Conservation (phyloP, 1,140 invertebrate species). For the Drosophila sulfurigaster region DNA sequence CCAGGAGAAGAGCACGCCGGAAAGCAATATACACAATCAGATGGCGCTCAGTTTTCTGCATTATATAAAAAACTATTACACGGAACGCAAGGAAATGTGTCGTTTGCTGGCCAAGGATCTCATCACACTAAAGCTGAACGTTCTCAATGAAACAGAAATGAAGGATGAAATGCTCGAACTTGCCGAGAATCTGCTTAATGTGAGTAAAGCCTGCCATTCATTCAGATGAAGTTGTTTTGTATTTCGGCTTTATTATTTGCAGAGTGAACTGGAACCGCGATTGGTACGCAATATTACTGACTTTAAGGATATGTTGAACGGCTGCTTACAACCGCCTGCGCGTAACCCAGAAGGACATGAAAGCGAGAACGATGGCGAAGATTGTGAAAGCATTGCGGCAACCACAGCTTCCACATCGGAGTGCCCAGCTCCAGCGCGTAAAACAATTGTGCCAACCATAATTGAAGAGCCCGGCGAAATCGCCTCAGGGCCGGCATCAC, state of each 20-base stretch:
- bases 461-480: neutral
- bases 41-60: slow-evolving; percentile 73
- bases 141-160: slow-evolving; percentile 42
- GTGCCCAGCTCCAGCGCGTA: neutral
- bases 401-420: slow-evolving; percentile 27
- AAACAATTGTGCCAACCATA: neutral
- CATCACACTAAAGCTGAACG: slow-evolving; percentile 59
- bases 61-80: slow-evolving; percentile 74
- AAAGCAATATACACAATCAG: slow-evolving; percentile 78
- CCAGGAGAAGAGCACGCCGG: slow-evolving; percentile 81
- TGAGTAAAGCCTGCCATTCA: slow-evolving; percentile 34
- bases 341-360: slow-evolving; percentile 29
- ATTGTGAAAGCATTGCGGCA: slow-evolving; percentile 54
- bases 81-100: slow-evolving; percentile 80
- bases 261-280: slow-evolving; percentile 75
- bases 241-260: neutral
- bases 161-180: slow-evolving; percentile 69
- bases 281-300: slow-evolving; percentile 61
- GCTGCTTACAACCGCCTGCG: slow-evolving; percentile 63
- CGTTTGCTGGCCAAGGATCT: slow-evolving; percentile 77
- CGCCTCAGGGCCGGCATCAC: neutral
- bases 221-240: too few species aligned
- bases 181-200: slow-evolving; percentile 66
- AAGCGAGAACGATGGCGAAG: slow-evolving; percentile 53
- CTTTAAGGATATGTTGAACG: slow-evolving; percentile 74